phyloP scores from a whole-genome alignment of 2,888 invertebrate genomes.

The Mesorhabditis sp. region DNA sequence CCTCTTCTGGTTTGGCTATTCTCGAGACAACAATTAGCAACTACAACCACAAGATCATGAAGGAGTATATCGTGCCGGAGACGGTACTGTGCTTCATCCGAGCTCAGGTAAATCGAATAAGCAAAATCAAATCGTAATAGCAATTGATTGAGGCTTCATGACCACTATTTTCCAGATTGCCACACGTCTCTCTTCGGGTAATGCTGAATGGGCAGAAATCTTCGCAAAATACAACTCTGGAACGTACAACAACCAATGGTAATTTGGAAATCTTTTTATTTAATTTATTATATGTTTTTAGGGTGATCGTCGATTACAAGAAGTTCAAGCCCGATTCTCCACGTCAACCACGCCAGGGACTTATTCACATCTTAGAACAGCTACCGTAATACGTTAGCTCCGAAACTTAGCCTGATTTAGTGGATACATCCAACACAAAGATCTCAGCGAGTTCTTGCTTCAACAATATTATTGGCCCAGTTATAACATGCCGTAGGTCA shows the following conservation, averaged over 20 bases:
- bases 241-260: conserved; percentile 81
- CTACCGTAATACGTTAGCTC: conserved; percentile 60
- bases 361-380: conserved; percentile 77
- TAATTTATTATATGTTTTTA: conserved; percentile 4
- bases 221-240: conserved; percentile 73
- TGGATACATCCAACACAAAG: conserved; percentile 43
- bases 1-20: conserved; percentile 62
- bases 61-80: conserved; percentile 69
- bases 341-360: conserved; percentile 48
- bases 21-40: conserved; percentile 77
- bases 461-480: conserved; percentile 72
- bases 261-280: conserved; percentile 34
- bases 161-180: conserved; percentile 19
- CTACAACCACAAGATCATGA: conserved; percentile 68
- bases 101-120: conserved; percentile 67
- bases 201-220: conserved; percentile 36
- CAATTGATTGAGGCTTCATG: not conserved
- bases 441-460: conserved; percentile 42
- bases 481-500: conserved; percentile 69
- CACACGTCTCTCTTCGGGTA: conserved; percentile 31
- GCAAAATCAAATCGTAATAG: not conserved
- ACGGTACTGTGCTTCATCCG: conserved; percentile 68
- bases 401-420: conserved; percentile 21
- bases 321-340: conserved; percentile 61
- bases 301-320: conserved; percentile 69